Evolutionary conservation across 2,113 vertebrate species (phyloP), one percentile per base, ranked within the genome.

Genomic region (Lepisosteus oculatus): DNA sequence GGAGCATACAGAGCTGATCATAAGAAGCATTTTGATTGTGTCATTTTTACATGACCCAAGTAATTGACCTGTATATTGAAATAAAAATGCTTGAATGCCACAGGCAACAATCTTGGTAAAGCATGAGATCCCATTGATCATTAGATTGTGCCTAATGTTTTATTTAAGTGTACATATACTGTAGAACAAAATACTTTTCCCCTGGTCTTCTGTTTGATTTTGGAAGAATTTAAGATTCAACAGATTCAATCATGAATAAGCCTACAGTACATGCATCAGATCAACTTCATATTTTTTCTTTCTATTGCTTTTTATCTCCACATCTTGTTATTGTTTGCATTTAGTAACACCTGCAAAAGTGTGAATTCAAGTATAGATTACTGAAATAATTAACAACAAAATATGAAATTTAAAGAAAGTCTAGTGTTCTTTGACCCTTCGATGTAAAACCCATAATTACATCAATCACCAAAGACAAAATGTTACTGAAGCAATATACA

Each of bases 41-140:
- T 65, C 15, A 41, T 65, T 65, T 65, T 65, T 29, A 42, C 62
- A 65, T 65, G 62, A 15, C 62, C 62, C 8, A 65, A 45, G 43
- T 62, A 51, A 69, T 74, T 69, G 67, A 54, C 61, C 59, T 63
- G 61, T 65, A 45, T 63, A 63, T 51, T 62, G 42, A 44, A 67
- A 68, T 47, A 72, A 73, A 67, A 73, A 70, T 15, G 41, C 15
- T 44, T 44, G 9, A 61, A 56, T 51, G 61, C 47, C 73, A 13
- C 41, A 65, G 14, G 67, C 61, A 45, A n/a, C 57, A 65, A 17
- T 57, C 72, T 69, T 59, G 43, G 42, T 14, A 54, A 61, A 51
- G 17, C 61, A 69, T n/a, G 55, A 8, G n/a, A 59, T 9, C 45
- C 4, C 62, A 66, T 47, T 66, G 43, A 63, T 71, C 56, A 71